These are phyloP conservation scores for Mus spicilegus DNA, from an alignment of 2,113 vertebrate species.

Conservation along the genomic window DNA sequence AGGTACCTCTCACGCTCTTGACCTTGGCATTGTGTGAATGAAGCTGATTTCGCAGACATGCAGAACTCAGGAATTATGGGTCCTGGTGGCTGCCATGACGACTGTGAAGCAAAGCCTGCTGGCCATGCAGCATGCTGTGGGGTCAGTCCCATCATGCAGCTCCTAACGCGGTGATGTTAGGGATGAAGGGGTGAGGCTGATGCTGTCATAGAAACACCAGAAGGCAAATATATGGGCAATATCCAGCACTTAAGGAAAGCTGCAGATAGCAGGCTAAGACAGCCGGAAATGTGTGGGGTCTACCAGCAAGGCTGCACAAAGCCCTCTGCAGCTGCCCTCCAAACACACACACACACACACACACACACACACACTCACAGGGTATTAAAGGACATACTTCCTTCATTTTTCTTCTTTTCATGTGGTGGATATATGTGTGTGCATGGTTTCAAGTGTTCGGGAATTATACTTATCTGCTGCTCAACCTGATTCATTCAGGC, in stretches of 20 bases:
- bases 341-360: background rate
- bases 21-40: background rate
- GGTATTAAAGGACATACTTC: background rate
- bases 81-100: background rate
- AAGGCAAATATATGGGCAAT: background rate
- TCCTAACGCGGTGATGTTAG: background rate
- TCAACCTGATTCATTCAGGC: background rate
- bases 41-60: background rate
- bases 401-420: too few species aligned
- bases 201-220: background rate
- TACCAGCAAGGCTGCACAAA: background rate
- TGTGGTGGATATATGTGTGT: background rate
- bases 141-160: background rate
- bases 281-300: background rate
- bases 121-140: background rate
- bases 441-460: background rate
- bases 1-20: background rate
- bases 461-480: background rate
- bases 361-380: background rate
- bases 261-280: background rate
- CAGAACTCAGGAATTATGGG: background rate
- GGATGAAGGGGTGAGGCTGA: background rate
- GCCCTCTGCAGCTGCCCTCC: background rate
- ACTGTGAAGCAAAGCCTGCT: background rate
- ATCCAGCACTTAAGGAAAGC: background rate